These are phyloP conservation scores for Neofelis nebulosa DNA, from an alignment of 2,113 vertebrate genomes.

Conservation along the genomic window DNA sequence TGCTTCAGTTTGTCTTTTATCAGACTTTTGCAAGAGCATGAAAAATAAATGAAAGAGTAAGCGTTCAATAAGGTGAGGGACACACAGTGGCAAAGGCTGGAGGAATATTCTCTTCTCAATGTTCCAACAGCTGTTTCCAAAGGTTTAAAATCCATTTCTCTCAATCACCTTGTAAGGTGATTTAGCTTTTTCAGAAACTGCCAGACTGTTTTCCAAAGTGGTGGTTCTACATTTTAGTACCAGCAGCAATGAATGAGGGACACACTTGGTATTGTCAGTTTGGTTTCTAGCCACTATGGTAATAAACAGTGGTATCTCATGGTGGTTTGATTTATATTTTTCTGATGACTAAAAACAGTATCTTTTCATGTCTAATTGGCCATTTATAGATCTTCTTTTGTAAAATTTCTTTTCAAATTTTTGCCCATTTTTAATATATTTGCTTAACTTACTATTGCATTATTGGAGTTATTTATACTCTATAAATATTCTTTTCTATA, in stretches of 20 bases:
- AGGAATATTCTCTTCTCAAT: not conserved
- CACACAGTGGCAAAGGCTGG: not conserved
- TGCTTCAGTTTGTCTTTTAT: not conserved
- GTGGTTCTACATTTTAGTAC: not conserved
- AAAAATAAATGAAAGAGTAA: not conserved
- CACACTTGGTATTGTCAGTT: not conserved
- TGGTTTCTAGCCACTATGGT: not conserved
- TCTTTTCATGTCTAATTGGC: not conserved
- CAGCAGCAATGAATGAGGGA: not conserved
- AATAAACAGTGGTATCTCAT: not conserved
- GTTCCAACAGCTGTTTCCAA: not conserved
- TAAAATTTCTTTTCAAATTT: not conserved
- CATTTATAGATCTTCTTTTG: not conserved
- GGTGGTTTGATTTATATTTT: not conserved
- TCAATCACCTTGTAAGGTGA: not conserved
- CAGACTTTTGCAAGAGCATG: not conserved
- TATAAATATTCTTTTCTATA: too few species aligned
- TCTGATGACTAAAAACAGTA: not conserved
- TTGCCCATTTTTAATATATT: not conserved
- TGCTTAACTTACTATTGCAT: not conserved
- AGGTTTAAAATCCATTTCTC: not conserved
- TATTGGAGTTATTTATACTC: not conserved
- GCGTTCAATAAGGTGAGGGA: not conserved
- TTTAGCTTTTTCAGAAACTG: not conserved
- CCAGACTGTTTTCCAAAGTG: not conserved